Base-by-base conservation (phyloP, 2,113 vertebrate genomes). In the Plecotus auritus region DNA sequence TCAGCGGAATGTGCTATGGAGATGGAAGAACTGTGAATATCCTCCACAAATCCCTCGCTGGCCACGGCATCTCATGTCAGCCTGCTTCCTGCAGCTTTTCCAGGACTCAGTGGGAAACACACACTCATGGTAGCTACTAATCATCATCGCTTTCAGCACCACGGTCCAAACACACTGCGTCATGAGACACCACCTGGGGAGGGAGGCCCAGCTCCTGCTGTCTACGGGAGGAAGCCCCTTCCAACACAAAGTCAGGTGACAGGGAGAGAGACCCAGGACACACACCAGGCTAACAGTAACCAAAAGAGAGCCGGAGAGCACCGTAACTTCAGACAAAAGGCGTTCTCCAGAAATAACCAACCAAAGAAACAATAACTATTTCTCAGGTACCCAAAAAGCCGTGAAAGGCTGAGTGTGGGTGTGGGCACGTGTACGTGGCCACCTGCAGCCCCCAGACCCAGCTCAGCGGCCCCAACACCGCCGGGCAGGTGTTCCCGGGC, bases 101-200 rank as follows among this genome's bases (percentile, higher is more conserved):
- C n/a, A 35, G n/a, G 67, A 20, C 67, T 35, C 16, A 9, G 67
- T 9, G n/a, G 67, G 67, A 69, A 35, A 35, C n/a, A n/a, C 64
- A 17, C 16, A 67, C 23, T 73, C 26, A 9, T 4, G 1, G 40
- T 6, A 28, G 72, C 72, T 40, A 42, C 72, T 8, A 30, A 16
- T 9, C 40, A 8, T 16, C 40, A 16, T 28, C 40, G 45, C 26
- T 45, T 30, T 45, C 37, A 45, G 14, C 40, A 30, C 40, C 26
- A 26, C 13, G 3, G 14, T 17, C 23, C 7, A 8, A 14, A 28
- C 12, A 14, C 37, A 28, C 70, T 0, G 10, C 2, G 22, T 2
- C 72, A 20, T 9, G 16, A 69, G 28, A 40, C 73, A 1, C 42
- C 16, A 18, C 9, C 28, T 1, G 45, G 70, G 72, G 73, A 45